These are phyloP conservation scores for Linnaemya tessellans DNA, from an alignment of 2,888 invertebrate species.

Conservation along the genomic window DNA sequence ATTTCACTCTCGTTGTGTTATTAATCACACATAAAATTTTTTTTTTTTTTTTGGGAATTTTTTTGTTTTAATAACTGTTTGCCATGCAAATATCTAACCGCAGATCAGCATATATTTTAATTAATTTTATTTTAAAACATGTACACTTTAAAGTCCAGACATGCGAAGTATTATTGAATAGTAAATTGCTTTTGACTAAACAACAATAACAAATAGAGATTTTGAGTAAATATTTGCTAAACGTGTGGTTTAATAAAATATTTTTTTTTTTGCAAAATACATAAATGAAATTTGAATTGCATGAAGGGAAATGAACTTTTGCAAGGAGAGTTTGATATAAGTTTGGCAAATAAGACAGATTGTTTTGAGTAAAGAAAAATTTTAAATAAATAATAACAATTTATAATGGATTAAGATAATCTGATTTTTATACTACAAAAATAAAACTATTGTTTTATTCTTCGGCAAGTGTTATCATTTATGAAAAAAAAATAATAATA, in stretches of 20 bases:
- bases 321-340: not conserved
- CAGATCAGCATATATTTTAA: conserved; percentile 6
- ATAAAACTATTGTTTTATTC: no score
- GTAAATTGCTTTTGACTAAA: not conserved
- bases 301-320: conserved; percentile 18
- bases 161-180: conserved; percentile 11
- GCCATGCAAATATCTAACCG: conserved; percentile 45
- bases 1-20: conserved; percentile 49
- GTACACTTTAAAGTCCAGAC: not conserved
- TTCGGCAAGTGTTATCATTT: no score
- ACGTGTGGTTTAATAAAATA: conserved; percentile 5
- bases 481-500: no score
- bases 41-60: not conserved
- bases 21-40: not conserved
- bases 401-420: no score
- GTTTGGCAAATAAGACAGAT: not conserved
- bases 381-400: not conserved
- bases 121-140: conserved; percentile 14
- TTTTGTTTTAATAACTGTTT: conserved; percentile 13
- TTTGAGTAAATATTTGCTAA: conserved; percentile 23
- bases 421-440: no score
- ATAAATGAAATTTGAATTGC: not conserved
- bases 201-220: not conserved
- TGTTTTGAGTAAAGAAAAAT: not conserved
- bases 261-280: not conserved